Evolutionary conservation across 2,888 invertebrate genomes (phyloP).

Genomic region (Bruchidius siliquastri): DNA sequence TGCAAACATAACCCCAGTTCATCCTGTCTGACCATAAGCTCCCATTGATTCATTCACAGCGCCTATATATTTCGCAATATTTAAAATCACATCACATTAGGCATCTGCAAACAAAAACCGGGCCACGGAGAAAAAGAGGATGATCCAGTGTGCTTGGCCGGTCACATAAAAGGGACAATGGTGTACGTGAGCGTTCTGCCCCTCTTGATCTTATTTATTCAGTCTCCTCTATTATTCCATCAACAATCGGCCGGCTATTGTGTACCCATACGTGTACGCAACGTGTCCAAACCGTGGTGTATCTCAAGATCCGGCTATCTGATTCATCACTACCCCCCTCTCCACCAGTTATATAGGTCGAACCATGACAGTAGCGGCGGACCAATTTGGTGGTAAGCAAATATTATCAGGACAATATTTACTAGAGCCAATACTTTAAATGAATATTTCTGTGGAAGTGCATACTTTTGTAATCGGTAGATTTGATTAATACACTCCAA

Average conservation of each 20-base stretch:
- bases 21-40: neutral
- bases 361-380: neutral
- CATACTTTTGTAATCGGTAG: too few relatives aligned
- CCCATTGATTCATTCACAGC: neutral
- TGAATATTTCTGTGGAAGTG: too few relatives aligned
- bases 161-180: conserved; percentile 1
- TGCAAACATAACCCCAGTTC: neutral
- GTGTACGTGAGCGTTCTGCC: neutral
- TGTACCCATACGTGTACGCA: conserved; percentile 43
- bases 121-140: neutral
- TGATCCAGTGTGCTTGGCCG: neutral
- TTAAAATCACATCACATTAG: conserved; percentile 38
- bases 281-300: conserved; percentile 24
- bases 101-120: conserved; percentile 32
- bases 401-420: neutral
- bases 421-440: too few relatives aligned
- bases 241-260: conserved; percentile 43
- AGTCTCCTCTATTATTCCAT: conserved; percentile 46
- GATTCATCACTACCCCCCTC: conserved; percentile 18
- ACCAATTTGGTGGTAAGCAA: neutral
- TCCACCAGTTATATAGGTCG: neutral
- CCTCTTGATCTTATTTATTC: conserved; percentile 39
- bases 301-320: conserved; percentile 24
- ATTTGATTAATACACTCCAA: too few relatives aligned
- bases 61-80: conserved; percentile 18